Conservation (phyloP, 1,140 invertebrate species). For the Neodiprion pinetum region DNA sequence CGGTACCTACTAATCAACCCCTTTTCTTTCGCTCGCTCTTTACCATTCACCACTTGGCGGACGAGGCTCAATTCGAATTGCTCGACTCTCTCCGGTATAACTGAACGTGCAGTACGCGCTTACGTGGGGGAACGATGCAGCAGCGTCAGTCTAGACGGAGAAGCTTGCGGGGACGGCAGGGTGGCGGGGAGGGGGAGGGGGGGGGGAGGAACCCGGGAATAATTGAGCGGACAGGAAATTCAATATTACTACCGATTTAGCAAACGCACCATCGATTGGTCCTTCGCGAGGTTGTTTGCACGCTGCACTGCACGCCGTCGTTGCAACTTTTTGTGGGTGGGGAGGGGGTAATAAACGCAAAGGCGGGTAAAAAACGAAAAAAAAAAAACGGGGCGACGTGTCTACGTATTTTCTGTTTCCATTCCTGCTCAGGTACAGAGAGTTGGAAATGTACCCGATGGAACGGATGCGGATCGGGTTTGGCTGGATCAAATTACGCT, state of each 20-base stretch:
- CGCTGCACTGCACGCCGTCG: too few species aligned
- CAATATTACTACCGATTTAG: constrained; percentile 21
- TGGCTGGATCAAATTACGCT: too few species aligned
- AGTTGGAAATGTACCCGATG: too few species aligned
- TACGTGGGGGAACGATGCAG: neutral
- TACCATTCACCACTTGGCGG: neutral
- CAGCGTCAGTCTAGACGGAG: neutral
- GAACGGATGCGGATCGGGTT: too few species aligned
- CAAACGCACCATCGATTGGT: constrained; percentile 1
- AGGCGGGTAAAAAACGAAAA: neutral
- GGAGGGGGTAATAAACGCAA: too few species aligned
- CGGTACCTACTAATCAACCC: neutral
- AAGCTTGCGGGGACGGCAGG: constrained; percentile 26
- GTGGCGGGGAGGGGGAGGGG: constrained; percentile 15
- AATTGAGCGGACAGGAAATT: constrained; percentile 28
- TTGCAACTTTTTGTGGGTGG: too few species aligned
- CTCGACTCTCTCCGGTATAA: neutral
- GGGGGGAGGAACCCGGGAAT: constrained; percentile 21
- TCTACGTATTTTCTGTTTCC: too few species aligned
- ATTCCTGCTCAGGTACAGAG: neutral
- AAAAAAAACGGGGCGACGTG: too few species aligned
- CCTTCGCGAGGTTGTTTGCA: too few species aligned
- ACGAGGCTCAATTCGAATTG: neutral
- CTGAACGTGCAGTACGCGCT: neutral
- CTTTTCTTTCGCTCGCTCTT: neutral